A percentile compares a stretch with the other conserved stretches of the same genome.
These are phyloP conservation scores for Zalophus californianus DNA, from an alignment of 2,797 vertebrate genomes.

Conservation along the genomic window DNA sequence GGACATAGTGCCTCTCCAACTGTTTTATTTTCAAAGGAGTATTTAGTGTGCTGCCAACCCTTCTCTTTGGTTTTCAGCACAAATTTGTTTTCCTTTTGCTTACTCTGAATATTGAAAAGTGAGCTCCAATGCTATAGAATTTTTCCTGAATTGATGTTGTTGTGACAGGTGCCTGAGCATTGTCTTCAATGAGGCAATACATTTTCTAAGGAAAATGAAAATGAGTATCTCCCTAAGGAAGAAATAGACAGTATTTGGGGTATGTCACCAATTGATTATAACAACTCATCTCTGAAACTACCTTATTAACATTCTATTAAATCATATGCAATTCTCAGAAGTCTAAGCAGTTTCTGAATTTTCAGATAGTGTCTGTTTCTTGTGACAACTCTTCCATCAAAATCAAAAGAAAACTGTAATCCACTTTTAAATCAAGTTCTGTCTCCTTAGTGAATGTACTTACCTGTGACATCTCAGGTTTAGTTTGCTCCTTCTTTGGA, in stretches of 20 bases:
- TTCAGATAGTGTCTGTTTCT: conserved; percentile 24
- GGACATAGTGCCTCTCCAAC: conserved; percentile 68
- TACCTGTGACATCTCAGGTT: background rate
- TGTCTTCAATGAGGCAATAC: conserved; percentile 8
- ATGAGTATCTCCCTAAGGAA: conserved; percentile 28
- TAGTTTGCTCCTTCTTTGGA: background rate
- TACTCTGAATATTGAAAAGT: conserved; percentile 67
- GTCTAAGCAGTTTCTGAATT: background rate
- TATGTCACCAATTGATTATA: conserved; percentile 39
- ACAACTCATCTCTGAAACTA: background rate
- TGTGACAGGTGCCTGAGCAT: background rate
- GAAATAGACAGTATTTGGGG: background rate
- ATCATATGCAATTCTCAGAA: background rate
- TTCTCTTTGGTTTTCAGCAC: conserved; percentile 75
- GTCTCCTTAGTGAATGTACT: background rate
- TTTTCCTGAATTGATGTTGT: background rate
- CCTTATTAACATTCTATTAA: conserved; percentile 31
- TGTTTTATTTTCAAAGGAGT: conserved; percentile 80
- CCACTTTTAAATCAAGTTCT: background rate
- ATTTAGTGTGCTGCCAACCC: conserved; percentile 72
- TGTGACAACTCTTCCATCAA: background rate
- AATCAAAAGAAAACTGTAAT: background rate
- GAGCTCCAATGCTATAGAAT: conserved; percentile 25
- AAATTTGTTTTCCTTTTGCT: conserved; percentile 79
- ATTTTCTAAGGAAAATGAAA: conserved; percentile 42